Evolutionary conservation across 37 sponge, comb jelly and placozoan genomes (phyloP), one percentile per base, ranked within the genome.

Genomic region (Cliona cf. orientalis): DNA sequence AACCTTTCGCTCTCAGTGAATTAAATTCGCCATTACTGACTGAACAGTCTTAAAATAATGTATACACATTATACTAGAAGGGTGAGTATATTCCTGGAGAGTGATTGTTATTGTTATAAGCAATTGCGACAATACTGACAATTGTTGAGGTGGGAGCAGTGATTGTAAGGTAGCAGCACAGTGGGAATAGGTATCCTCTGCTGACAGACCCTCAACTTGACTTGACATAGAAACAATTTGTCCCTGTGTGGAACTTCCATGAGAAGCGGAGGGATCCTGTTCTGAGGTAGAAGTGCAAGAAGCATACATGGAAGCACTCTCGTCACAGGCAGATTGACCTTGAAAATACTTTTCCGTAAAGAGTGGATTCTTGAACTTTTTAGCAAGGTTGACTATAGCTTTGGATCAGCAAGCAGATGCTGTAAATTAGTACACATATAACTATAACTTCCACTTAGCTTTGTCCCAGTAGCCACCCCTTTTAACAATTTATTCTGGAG

Each of bases 11-110:
- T 28, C 76, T 42, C 58, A 84, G 43, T 49, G 42, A 72, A 35
- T 82, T 82, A 34, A 82, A 82, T 36, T 82, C 83, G 6, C 83
- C 83, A 44, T 82, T 64, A 23, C 65, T 76, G 31, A 84, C 67
- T 22, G 66, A 61, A 2, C 86, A 78, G 76, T 7, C 6, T 32
- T 12, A 41, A 2, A n/a, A n/a, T n/a, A n/a, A n/a, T n/a, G n/a
- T n/a, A n/a, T n/a, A n/a, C n/a, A n/a, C n/a, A n/a, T n/a, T n/a
- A n/a, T n/a, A n/a, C n/a, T n/a, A n/a, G n/a, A n/a, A n/a, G n/a
- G n/a, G n/a, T n/a, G n/a, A n/a, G n/a, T n/a, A n/a, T n/a, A n/a
- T n/a, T n/a, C n/a, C n/a, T n/a, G n/a, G n/a, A n/a, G n/a, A n/a
- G n/a, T n/a, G n/a, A n/a, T n/a, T 39, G 43, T 69, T 49, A 14